Base-by-base conservation (phyloP, 1,140 invertebrate genomes). In the Hyles vespertilio region DNA sequence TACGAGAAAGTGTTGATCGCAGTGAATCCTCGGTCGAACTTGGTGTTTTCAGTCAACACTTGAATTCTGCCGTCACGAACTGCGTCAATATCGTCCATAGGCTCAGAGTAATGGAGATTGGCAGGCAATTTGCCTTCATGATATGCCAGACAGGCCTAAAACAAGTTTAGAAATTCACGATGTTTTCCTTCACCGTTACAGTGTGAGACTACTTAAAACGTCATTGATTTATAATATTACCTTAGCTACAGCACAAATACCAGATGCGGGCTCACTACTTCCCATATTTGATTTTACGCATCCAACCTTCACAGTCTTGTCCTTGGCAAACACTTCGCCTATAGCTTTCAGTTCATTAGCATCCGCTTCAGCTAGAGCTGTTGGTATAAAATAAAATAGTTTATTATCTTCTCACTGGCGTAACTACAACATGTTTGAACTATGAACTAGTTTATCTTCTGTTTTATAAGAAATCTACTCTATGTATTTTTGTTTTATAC, bases 1-100 rank as follows among this genome's bases (percentile, higher is more conserved):
- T 98, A 98, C 22, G 98, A 98, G 83, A 99, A 99, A 1, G 95
- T 97, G 81, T 98, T 99, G 1, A 98, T 70, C 3, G 92, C 97
- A 34, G 95, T 92, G 33, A 95, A 89, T 10, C 95, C 95, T 22
- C 96, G 96, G 51, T 94, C 93, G 92, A 95, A 97, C 4, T 44
- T 3, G 92, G 91, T 40, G 91, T 92, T 50, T 93, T 91, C 92
- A 51, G 93, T 90, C 1, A 98, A 93, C 8, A 98, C 96, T 81
- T 91, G 56, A 32, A 78, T 71, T 22, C 93, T 89, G 2, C 97
- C 97, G 74, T 98, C 95, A 8, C 79, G 73, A 2, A 99, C 81
- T 3, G 94, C 95, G 5, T 95, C 93, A 57, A 99, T 96, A 63
- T 98, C 93, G 40, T 64, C 51, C 10, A 59, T 63, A 7, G 98